These are phyloP conservation scores for Triops longicaudatus DNA, from an alignment of 1,140 invertebrate species.

Conservation along the genomic window DNA sequence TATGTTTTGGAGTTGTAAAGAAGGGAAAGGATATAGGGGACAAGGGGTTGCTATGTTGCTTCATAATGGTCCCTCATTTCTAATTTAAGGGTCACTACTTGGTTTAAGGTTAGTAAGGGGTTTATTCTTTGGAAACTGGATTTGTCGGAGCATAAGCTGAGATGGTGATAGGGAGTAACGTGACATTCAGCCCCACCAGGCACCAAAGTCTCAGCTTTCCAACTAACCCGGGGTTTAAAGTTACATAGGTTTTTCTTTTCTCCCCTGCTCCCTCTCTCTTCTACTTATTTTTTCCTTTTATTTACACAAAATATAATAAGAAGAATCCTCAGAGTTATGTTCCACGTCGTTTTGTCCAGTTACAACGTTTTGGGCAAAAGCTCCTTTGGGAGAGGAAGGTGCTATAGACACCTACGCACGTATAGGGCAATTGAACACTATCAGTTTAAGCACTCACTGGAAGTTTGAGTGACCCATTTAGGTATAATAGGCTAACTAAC, in stretches of 20 bases:
- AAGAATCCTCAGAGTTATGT: neutral
- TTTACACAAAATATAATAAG: no score
- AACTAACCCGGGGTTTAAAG: slow-evolving; percentile 14
- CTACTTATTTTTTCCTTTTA: no score
- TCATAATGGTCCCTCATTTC: slow-evolving; percentile 1
- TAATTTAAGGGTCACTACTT: slow-evolving; percentile 6
- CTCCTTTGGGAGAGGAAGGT: neutral
- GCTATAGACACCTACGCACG: slow-evolving; percentile 1
- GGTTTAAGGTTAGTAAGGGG: neutral
- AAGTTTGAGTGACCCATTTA: neutral
- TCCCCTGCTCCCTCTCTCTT: neutral
- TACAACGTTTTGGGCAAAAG: neutral
- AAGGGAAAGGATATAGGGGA: neutral
- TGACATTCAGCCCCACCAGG: neutral
- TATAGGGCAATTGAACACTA: neutral
- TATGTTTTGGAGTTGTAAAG: neutral
- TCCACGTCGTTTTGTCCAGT: neutral
- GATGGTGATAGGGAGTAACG: slow-evolving; percentile 11
- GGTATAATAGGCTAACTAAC: no score
- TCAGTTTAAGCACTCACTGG: neutral
- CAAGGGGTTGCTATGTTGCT: neutral
- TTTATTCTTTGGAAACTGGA: neutral
- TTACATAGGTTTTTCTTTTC: neutral
- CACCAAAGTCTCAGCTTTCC: neutral
- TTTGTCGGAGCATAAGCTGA: slow-evolving; percentile 4